Percentiles rank a stretch among this genome's conserved stretches.
Evolutionary conservation across 2,797 vertebrate species (phyloP).

Genomic region (Gymnoscopelus microlampas): DNA sequence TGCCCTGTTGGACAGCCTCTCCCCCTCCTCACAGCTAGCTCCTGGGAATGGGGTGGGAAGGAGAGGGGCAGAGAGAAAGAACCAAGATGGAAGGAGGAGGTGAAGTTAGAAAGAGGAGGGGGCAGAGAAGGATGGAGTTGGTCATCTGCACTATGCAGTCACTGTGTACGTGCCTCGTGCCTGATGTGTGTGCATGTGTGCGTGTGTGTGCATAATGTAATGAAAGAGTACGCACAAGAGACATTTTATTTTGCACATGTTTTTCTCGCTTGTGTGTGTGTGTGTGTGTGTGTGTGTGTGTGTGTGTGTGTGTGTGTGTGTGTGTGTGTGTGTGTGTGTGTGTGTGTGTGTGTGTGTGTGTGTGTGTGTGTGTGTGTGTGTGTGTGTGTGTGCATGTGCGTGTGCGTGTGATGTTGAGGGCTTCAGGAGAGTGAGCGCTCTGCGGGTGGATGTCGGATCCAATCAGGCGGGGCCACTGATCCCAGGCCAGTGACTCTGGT

Average conservation of each 20-base stretch:
- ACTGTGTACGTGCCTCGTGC: no score
- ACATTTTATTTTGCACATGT: no score
- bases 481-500: constrained; percentile 61
- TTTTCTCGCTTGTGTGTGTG: no score
- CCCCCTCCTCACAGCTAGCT: constrained; percentile 30
- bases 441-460: constrained; percentile 67
- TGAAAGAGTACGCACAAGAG: no score
- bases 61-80: neutral
- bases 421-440: constrained; percentile 42
- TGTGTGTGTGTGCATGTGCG: neutral
- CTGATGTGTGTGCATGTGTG: neutral
- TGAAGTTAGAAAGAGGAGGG: neutral
- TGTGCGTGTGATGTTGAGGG: constrained; percentile 5
- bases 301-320: neutral
- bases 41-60: constrained; percentile 4
- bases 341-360: neutral
- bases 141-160: constrained; percentile 2
- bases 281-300: no score
- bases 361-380: neutral
- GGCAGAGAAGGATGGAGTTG: neutral
- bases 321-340: neutral
- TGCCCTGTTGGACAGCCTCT: constrained; percentile 31
- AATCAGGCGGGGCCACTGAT: constrained; percentile 59
- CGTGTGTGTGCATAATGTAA: neutral
- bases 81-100: constrained; percentile 5